Conservation (phyloP, 2,797 vertebrate genomes). For the Myripristis murdjan region DNA sequence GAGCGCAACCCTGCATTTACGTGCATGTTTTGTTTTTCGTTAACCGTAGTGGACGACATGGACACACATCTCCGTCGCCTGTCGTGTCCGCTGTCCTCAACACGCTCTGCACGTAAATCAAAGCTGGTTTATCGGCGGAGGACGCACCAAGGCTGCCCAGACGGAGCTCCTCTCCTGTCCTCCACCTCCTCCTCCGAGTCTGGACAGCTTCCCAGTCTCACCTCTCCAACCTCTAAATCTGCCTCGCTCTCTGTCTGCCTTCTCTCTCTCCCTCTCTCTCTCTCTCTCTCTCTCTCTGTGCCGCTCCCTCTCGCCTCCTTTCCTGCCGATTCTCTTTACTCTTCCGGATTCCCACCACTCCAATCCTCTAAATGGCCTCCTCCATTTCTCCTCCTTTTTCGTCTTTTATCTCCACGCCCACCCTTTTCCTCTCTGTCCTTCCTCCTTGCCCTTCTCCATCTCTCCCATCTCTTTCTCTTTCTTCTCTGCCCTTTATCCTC, state of each 20-base stretch:
- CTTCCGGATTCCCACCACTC: constrained; percentile 19
- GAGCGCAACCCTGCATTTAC: not conserved
- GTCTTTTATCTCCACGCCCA: too few species aligned
- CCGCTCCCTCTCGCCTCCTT: not conserved
- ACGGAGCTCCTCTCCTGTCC: constrained; percentile 13
- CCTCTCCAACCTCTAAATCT: constrained; percentile 22
- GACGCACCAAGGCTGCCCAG: constrained; percentile 39
- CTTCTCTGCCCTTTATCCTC: constrained; percentile 16
- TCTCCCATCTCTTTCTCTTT: too few species aligned
- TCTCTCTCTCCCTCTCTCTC: not conserved
- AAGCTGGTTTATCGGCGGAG: constrained; percentile 52
- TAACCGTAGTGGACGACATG: not conserved
- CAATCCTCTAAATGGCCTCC: constrained; percentile 16
- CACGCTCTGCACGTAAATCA: constrained; percentile 44
- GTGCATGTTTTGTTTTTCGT: not conserved
- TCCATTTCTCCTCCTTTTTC: too few species aligned
- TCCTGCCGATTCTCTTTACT: constrained; percentile 14
- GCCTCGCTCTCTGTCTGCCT: constrained; percentile 16
- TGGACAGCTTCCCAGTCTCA: constrained; percentile 30
- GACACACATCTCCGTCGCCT: not conserved
- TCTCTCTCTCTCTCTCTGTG: not conserved
- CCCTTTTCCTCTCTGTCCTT: too few species aligned
- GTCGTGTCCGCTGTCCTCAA: not conserved
- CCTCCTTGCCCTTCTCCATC: too few species aligned
- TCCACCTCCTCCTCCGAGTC: constrained; percentile 40